Conservation (phyloP, 1,140 invertebrate genomes). For the Spodoptera frugiperda region DNA sequence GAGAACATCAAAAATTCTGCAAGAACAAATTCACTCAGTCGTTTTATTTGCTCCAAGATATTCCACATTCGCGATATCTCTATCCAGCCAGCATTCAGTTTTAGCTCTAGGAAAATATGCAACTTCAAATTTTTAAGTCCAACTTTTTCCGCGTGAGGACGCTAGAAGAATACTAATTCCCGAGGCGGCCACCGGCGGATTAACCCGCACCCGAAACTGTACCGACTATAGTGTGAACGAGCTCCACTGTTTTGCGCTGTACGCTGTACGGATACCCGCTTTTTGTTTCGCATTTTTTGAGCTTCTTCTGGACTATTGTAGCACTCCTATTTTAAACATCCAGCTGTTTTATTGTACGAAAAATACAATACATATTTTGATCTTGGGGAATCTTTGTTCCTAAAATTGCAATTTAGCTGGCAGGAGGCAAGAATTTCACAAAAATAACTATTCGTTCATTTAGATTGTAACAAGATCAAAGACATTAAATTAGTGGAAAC, state of each 20-base stretch:
- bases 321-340: background rate
- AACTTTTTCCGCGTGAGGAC: constrained; percentile 44
- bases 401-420: too few species aligned
- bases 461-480: constrained; percentile 29
- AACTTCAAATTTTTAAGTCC: constrained; percentile 49
- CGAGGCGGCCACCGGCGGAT: constrained; percentile 39
- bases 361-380: too few species aligned
- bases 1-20: constrained; percentile 6
- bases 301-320: constrained; percentile 25
- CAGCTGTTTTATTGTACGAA: background rate
- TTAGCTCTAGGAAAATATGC: constrained; percentile 44
- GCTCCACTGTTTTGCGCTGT: constrained; percentile 37
- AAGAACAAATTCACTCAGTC: background rate
- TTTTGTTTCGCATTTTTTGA: constrained; percentile 35
- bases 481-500: constrained; percentile 10
- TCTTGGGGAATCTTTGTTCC: too few species aligned
- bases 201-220: constrained; percentile 46
- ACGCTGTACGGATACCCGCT: constrained; percentile 6
- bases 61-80: constrained; percentile 27
- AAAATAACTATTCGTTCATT: background rate
- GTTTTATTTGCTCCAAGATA: constrained; percentile 15
- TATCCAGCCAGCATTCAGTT: constrained; percentile 19
- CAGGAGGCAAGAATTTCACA: background rate
- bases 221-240: constrained; percentile 25
- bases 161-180: constrained; percentile 50